These are phyloP conservation scores for Lontra canadensis DNA, from an alignment of 2,113 vertebrate genomes.

Conservation along the genomic window DNA sequence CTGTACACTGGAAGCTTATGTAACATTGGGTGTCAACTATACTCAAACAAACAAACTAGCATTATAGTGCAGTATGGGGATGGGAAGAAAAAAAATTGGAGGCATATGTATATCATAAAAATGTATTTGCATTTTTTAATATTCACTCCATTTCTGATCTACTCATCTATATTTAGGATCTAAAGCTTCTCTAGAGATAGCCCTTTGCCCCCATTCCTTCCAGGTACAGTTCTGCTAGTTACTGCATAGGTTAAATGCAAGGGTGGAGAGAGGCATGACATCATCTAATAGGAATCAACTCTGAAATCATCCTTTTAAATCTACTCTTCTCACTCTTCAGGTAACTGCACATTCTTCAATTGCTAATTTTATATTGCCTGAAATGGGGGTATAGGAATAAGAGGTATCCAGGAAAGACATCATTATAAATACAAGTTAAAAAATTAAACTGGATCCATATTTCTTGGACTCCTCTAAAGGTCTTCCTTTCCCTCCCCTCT, in stretches of 20 bases:
- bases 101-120: neutral
- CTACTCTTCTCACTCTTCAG: neutral
- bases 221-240: neutral
- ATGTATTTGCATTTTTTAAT: neutral
- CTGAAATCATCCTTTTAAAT: neutral
- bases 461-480: neutral
- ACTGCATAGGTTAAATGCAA: neutral
- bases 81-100: neutral
- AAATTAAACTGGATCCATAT: neutral
- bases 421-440: neutral
- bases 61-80: neutral
- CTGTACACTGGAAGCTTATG: neutral
- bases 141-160: neutral
- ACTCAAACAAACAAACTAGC: neutral
- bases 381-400: neutral
- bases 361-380: neutral
- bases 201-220: neutral
- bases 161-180: neutral
- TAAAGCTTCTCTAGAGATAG: neutral
- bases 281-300: neutral
- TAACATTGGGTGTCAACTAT: neutral
- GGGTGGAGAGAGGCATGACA: neutral
- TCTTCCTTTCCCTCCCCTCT: neutral
- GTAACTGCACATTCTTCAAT: neutral
- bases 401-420: neutral